Conservation (phyloP, 2,113 vertebrate species). For the Thymallus thymallus region DNA sequence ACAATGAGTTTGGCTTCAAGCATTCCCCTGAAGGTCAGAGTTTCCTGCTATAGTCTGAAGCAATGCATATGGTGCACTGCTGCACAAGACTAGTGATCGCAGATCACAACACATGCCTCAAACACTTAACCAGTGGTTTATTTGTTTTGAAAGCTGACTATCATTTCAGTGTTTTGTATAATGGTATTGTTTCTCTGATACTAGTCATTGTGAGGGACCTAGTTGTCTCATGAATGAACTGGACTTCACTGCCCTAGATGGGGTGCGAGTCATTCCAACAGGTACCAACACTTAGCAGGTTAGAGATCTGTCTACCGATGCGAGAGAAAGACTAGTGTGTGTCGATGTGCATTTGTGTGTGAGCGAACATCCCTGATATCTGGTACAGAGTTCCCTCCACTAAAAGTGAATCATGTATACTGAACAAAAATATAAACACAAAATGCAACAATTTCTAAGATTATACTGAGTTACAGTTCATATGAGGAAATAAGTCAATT, state of each 20-base stretch:
- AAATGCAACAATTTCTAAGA: no score
- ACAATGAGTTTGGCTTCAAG: conserved; percentile 38
- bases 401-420: conserved; percentile 39
- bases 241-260: conserved; percentile 19
- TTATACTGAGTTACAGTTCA: no score
- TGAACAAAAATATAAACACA: no score
- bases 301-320: conserved; percentile 5
- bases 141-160: conserved; percentile 16
- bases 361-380: conserved; percentile 23
- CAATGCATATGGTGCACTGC: conserved; percentile 9
- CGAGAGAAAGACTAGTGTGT: not conserved
- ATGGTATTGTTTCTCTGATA: not conserved
- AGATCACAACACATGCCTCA: conserved; percentile 16
- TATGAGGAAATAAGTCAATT: no score
- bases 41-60: conserved; percentile 16
- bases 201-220: conserved; percentile 20
- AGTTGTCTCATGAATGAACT: not conserved
- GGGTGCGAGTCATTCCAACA: conserved; percentile 32
- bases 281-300: conserved; percentile 27
- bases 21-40: conserved; percentile 45
- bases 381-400: conserved; percentile 41
- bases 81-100: not conserved
- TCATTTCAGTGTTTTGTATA: conserved; percentile 26
- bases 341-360: not conserved
- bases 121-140: conserved; percentile 11